Evolutionary conservation across 2,888 invertebrate species (phyloP).

Genomic region (Heteropelma amictum): DNA sequence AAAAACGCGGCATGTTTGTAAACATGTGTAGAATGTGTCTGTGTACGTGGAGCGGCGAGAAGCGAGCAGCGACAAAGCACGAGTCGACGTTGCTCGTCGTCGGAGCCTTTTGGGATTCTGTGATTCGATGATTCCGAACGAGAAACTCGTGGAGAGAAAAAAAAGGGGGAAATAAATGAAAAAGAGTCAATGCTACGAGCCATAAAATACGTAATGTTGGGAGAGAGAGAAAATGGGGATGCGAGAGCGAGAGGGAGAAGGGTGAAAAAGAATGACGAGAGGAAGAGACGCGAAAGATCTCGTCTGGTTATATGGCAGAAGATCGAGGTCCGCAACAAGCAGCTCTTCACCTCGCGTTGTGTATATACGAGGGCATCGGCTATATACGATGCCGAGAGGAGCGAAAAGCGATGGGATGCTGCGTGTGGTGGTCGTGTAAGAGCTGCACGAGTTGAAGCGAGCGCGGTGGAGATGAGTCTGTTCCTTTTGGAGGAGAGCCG

Average conservation of each 20-base stretch:
- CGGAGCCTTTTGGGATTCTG: conserved; percentile 54
- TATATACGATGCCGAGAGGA: conserved; percentile 49
- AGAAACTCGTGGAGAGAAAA: conserved; percentile 47
- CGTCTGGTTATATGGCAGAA: conserved; percentile 24
- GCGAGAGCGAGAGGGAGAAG: conserved; percentile 16
- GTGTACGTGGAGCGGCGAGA: conserved; percentile 29
- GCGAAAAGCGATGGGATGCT: conserved; percentile 70
- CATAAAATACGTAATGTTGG: conserved; percentile 11
- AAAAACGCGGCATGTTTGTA: background rate
- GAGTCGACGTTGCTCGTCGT: conserved; percentile 62
- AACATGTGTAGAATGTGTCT: background rate
- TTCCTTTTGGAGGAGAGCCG: conserved; percentile 56
- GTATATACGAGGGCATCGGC: conserved; percentile 78
- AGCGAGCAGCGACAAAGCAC: conserved; percentile 64
- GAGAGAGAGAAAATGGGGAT: conserved; percentile 19
- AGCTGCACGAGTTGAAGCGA: conserved; percentile 58
- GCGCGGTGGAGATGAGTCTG: conserved; percentile 43
- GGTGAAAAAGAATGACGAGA: conserved; percentile 29
- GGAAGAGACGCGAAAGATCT: conserved; percentile 33
- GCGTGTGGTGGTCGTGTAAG: conserved; percentile 54
- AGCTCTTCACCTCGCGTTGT: conserved; percentile 63
- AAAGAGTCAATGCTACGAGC: conserved; percentile 12
- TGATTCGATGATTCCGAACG: conserved; percentile 55
- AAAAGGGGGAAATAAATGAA: conserved; percentile 19
- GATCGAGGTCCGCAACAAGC: conserved; percentile 18